Evolutionary conservation across 2,113 vertebrate genomes (phyloP).

Genomic region (Thomomys bottae): DNA sequence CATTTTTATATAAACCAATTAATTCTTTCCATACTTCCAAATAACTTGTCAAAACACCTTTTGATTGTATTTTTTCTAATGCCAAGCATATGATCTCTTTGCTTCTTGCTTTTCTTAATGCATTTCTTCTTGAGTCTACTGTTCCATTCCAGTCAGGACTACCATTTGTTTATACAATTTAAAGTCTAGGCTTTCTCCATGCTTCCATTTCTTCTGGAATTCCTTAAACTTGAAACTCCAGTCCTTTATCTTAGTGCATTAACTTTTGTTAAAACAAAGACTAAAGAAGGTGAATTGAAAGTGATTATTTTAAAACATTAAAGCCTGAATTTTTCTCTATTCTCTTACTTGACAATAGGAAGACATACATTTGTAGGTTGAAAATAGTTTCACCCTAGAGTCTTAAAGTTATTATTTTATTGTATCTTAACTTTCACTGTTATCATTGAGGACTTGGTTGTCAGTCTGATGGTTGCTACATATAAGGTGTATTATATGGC

Average conservation of each 20-base stretch:
- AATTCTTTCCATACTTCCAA: background rate
- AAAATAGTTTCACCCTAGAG: background rate
- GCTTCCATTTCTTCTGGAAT: background rate
- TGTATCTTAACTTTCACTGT: background rate
- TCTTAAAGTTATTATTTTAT: background rate
- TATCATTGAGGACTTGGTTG: background rate
- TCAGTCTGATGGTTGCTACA: background rate
- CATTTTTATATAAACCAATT: background rate
- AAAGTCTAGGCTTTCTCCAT: background rate
- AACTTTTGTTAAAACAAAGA: background rate
- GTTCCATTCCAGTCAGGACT: background rate
- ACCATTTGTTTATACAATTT: too few species aligned
- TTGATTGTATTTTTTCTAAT: background rate
- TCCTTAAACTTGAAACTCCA: too few species aligned
- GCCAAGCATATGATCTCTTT: background rate
- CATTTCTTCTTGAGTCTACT: background rate
- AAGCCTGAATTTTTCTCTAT: background rate
- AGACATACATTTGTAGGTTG: background rate
- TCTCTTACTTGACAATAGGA: slow-evolving; percentile 3
- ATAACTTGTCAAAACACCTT: background rate
- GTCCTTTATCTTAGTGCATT: background rate
- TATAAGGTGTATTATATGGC: background rate
- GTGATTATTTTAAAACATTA: slow-evolving; percentile 1
- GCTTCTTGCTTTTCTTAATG: background rate
- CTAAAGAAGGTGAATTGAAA: background rate